Conservation (phyloP, 2,113 vertebrate species). For the Echinops telfairi region DNA sequence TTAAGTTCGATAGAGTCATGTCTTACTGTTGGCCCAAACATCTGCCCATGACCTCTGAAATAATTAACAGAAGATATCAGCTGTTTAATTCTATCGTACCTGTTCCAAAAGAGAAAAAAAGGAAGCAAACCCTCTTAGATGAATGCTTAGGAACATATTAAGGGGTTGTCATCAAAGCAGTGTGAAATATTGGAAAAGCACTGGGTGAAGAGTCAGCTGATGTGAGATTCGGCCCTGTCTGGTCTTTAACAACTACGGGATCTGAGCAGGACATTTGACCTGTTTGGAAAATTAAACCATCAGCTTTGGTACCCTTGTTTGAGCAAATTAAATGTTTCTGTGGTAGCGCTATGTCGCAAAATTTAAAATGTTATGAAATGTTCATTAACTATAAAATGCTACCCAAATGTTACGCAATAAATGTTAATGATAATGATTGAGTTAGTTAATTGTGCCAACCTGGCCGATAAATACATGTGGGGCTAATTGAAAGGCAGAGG, state of each 20-base stretch:
- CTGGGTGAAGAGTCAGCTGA: background rate
- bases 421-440: background rate
- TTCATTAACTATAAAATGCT: constrained; percentile 5
- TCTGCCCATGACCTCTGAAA: background rate
- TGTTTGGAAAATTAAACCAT: background rate
- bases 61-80: background rate
- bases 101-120: constrained; percentile 4
- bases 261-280: background rate
- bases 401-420: background rate
- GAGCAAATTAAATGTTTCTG: background rate
- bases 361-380: constrained; percentile 2
- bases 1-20: background rate
- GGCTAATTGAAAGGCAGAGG: no score
- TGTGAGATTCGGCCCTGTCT: background rate
- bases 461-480: no score
- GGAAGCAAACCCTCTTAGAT: background rate
- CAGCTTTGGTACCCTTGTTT: background rate
- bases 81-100: background rate
- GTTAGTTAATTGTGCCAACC: no score
- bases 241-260: background rate
- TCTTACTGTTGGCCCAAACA: background rate
- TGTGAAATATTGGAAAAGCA: background rate
- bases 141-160: background rate
- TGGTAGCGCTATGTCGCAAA: background rate
- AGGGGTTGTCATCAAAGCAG: background rate